Conservation (phyloP, 2,797 vertebrate genomes). For the Enteromius mattozi region DNA sequence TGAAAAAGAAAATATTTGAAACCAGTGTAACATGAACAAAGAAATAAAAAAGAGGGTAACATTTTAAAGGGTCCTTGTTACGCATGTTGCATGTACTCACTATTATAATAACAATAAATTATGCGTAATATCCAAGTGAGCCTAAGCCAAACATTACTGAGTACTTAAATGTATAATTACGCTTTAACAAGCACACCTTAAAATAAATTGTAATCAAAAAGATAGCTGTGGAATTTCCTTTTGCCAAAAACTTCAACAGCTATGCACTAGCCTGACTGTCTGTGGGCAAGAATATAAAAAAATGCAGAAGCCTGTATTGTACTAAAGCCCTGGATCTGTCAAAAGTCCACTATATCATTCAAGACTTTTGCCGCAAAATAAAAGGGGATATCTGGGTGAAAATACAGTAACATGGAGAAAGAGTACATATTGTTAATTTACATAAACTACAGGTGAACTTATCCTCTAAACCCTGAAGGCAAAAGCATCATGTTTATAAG, state of each 20-base stretch:
- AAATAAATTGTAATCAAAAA: neutral
- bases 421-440: neutral
- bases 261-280: neutral
- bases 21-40: neutral
- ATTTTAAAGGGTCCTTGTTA: too few species aligned
- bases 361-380: neutral
- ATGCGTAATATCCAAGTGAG: too few species aligned
- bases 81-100: too few species aligned
- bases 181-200: too few species aligned
- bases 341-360: neutral
- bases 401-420: constrained; percentile 5
- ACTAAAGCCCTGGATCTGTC: neutral
- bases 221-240: neutral
- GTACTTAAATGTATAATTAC: too few species aligned
- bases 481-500: constrained; percentile 21
- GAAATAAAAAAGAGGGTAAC: neutral
- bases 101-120: too few species aligned
- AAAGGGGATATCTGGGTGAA: neutral
- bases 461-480: neutral
- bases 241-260: neutral
- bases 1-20: neutral
- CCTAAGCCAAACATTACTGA: too few species aligned
- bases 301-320: neutral
- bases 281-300: neutral
- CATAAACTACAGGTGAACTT: neutral